These are phyloP conservation scores for Protophormia terraenovae DNA, from an alignment of 2,888 invertebrate genomes.

Conservation along the genomic window DNA sequence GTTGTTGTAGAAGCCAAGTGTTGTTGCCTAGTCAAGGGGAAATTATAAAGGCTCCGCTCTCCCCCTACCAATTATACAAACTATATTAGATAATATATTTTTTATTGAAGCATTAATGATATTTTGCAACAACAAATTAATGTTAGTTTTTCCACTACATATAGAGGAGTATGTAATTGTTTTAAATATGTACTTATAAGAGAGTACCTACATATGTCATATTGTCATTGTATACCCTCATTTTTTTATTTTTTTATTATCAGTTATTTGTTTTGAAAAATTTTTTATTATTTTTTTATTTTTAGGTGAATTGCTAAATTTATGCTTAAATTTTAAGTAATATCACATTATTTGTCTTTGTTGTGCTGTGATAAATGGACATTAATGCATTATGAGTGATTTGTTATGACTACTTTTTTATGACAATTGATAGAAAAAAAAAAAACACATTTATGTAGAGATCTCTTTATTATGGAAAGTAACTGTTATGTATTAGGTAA, in stretches of 20 bases:
- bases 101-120: neutral
- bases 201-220: neutral
- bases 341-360: constrained; percentile 73
- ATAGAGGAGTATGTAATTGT: too few species aligned
- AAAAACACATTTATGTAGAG: too few species aligned
- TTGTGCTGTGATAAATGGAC: neutral
- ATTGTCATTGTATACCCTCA: neutral
- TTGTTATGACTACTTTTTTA: neutral
- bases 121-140: too few species aligned
- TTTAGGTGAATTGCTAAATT: constrained; percentile 67
- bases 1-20: neutral
- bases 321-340: constrained; percentile 74
- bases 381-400: constrained; percentile 36
- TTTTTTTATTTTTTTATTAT: too few species aligned
- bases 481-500: too few species aligned
- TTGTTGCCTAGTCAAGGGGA: neutral
- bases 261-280: constrained; percentile 49
- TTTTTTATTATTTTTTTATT: neutral
- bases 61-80: too few species aligned
- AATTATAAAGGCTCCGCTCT: neutral
- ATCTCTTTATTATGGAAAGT: too few species aligned
- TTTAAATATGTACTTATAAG: too few species aligned
- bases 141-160: too few species aligned
- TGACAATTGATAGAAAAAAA: neutral
- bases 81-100: neutral